Evolutionary conservation across 1,140 invertebrate genomes (phyloP).

Genomic region (Ditylenchus dipsaci): DNA sequence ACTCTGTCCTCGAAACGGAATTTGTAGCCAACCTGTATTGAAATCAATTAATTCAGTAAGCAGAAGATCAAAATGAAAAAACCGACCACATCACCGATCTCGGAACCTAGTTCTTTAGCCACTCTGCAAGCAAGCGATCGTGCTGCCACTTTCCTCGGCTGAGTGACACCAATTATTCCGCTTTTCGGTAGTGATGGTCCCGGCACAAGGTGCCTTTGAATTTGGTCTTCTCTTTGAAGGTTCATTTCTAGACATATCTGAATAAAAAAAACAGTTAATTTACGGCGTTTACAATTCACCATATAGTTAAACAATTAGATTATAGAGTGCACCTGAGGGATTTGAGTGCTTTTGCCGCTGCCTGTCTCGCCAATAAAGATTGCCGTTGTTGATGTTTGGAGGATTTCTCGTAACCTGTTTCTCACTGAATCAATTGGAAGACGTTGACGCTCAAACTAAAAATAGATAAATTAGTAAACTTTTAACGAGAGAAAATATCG

Average conservation of each 20-base stretch:
- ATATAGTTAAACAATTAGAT: slow-evolving; percentile 5
- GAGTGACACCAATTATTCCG: slow-evolving; percentile 76
- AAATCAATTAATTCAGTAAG: not conserved
- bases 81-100: slow-evolving; percentile 21
- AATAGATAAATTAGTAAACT: no score
- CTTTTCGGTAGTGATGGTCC: not conserved
- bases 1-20: slow-evolving; percentile 87
- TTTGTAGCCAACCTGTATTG: slow-evolving; percentile 75
- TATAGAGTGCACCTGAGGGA: slow-evolving; percentile 59
- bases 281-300: no score
- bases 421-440: slow-evolving; percentile 4
- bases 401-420: not conserved
- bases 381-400: not conserved
- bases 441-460: slow-evolving; percentile 2
- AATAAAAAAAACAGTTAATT: not conserved
- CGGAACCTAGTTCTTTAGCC: slow-evolving; percentile 67
- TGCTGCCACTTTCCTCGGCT: slow-evolving; percentile 89
- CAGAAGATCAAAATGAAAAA: no score
- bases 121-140: slow-evolving; percentile 89
- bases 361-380: slow-evolving; percentile 34
- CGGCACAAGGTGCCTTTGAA: not conserved
- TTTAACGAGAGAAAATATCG: no score
- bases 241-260: slow-evolving; percentile 82
- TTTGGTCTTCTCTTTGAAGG: slow-evolving; percentile 53
- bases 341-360: slow-evolving; percentile 39